Evolutionary conservation across 2,113 vertebrate genomes (phyloP).

Genomic region (Ailurus styani): DNA sequence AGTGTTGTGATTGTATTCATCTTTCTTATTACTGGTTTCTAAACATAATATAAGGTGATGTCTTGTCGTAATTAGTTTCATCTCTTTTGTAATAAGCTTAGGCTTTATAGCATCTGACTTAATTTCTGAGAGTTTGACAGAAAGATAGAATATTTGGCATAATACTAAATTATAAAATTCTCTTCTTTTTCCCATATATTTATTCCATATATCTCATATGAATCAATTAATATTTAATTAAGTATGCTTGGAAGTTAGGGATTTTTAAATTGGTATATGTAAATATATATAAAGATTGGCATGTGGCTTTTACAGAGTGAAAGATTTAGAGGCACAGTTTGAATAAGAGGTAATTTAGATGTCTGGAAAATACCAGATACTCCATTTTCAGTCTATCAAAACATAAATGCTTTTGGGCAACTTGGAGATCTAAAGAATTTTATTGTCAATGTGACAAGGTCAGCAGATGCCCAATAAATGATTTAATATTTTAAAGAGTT

Average conservation of each 20-base stretch:
- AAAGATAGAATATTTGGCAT: not conserved
- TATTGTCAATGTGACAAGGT: not conserved
- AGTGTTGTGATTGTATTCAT: not conserved
- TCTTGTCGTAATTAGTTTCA: conserved; percentile 14
- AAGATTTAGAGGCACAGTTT: not conserved
- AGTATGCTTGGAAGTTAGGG: not conserved
- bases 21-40: not conserved
- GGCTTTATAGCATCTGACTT: not conserved
- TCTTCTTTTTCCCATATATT: not conserved
- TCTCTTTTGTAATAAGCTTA: not conserved
- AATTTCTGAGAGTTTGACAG: not conserved
- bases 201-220: not conserved
- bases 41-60: not conserved
- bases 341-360: not conserved
- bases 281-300: not conserved
- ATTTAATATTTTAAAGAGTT: conserved; percentile 31
- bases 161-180: not conserved
- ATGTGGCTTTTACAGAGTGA: not conserved
- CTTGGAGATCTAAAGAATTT: not conserved
- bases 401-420: not conserved
- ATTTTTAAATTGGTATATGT: not conserved
- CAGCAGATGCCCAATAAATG: not conserved
- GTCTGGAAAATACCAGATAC: not conserved
- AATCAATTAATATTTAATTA: not conserved
- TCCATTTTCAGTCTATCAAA: not conserved